Conservation (phyloP, 2,888 invertebrate species). For the Alsophila aescularia region DNA sequence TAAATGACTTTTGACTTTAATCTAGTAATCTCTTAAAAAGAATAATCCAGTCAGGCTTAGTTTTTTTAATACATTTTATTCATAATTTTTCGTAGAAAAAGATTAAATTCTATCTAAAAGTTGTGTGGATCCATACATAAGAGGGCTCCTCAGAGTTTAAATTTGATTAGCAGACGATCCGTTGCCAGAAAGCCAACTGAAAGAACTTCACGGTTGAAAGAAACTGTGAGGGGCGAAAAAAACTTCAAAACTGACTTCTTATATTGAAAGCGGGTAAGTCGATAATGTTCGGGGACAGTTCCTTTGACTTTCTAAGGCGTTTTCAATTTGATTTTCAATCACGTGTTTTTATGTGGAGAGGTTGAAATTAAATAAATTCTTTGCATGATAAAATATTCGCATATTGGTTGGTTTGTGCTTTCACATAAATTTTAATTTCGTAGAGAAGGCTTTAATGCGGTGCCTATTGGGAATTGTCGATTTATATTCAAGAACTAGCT, state of each 20-base stretch:
- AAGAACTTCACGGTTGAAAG: conserved; percentile 38
- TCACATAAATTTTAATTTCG: no score
- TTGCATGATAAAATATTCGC: no score
- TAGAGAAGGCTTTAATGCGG: no score
- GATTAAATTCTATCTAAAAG: neutral
- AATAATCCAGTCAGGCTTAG: no score
- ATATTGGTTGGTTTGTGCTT: no score
- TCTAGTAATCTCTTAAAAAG: no score
- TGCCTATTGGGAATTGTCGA: no score
- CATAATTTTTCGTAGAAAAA: no score
- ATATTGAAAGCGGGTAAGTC: conserved; percentile 33
- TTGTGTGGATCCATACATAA: conserved; percentile 2
- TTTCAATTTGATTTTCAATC: conserved; percentile 15
- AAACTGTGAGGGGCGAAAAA: conserved; percentile 29
- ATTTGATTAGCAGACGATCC: conserved; percentile 48
- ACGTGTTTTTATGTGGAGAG: conserved; percentile 9
- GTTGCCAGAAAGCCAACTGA: conserved; percentile 34
- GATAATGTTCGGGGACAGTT: conserved; percentile 31
- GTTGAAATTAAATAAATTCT: no score
- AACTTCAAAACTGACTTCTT: conserved; percentile 21
- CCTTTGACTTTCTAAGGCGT: conserved; percentile 4
- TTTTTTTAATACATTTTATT: no score
- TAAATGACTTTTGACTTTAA: no score
- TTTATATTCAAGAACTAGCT: no score
- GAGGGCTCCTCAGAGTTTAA: conserved; percentile 23